Base-by-base conservation (phyloP, 2,797 vertebrate species). In the Cetoscarus ocellatus region DNA sequence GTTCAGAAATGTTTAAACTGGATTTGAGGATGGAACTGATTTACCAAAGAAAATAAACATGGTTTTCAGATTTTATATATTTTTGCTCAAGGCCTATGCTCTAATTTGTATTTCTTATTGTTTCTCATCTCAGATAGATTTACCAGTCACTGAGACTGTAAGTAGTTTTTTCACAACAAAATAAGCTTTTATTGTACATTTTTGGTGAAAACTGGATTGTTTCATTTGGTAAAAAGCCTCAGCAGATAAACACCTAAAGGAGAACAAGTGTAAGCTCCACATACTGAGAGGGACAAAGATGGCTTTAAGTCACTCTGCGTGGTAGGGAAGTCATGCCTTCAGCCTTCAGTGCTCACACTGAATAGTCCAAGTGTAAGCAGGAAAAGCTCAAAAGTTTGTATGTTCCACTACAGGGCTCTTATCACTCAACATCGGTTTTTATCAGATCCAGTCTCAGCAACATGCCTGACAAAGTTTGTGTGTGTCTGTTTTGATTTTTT, bases 401-500 rank as follows among this genome's bases (percentile, higher is more conserved):
- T 75, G 54, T 49, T 76, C 64, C 64, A 70, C 61, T 5, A 2
- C 11, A 50, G 56, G 63, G 47, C 14, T 18, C 12, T 56, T 39
- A 49, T 53, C 19, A 48, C 45, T 50, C 70, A 67, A 52, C 50
- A 55, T 56, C 36, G 15, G 0, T 40, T 68, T 27, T 13, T 55
- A 61, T 66, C 58, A 14, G 52, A n/a, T 12, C 51, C 7, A n/a
- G 34, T 61, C 55, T 65, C 49, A 58, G 43, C 49, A 79, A 38
- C 12, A 17, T 49, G 55, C 39, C 43, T 62, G 54, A 80, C 50
- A 34, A 51, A 79, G 44, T 74, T 47, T 61, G 15, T 67, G 19
- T 67, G 39, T 76, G 14, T 70, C 61, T 77, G n/a, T 71, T 87
- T n/a, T n/a, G n/a, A n/a, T n/a, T n/a, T n/a, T n/a, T 13, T 79